Percentiles rank a stretch among this genome's conserved stretches.
phyloP scores from a whole-genome alignment of 2,113 vertebrate genomes.

The Nothocercus julius region DNA sequence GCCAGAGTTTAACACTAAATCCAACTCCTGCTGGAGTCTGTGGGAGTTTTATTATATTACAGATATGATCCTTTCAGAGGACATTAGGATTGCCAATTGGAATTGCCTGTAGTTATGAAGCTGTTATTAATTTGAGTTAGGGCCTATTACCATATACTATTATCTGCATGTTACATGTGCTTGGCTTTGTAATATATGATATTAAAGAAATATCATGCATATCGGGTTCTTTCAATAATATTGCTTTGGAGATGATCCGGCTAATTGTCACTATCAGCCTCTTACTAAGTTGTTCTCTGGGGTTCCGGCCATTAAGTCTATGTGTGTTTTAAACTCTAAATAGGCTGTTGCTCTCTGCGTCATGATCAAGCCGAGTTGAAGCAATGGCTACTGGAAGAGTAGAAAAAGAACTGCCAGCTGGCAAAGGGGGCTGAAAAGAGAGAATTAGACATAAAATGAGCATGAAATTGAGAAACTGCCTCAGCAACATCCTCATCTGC shows the following conservation, averaged over 20 bases:
- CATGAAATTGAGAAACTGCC: conserved; percentile 28
- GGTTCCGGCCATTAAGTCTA: conserved; percentile 50
- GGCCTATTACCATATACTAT: neutral
- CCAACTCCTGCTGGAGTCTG: neutral
- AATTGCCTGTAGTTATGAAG: neutral
- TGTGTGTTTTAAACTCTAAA: conserved; percentile 43
- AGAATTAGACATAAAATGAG: conserved; percentile 24
- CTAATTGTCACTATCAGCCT: conserved; percentile 31
- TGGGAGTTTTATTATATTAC: neutral
- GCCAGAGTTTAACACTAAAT: conserved; percentile 12
- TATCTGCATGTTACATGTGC: neutral
- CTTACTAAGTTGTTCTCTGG: conserved; percentile 33
- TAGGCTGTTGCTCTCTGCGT: conserved; percentile 28
- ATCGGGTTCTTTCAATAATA: conserved; percentile 25
- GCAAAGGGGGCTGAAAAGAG: conserved; percentile 24
- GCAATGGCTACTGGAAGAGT: conserved; percentile 31
- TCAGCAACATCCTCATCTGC: conserved; percentile 21
- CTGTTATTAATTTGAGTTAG: conserved; percentile 4
- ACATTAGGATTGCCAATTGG: neutral
- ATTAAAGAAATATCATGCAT: neutral
- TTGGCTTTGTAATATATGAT: conserved; percentile 35
- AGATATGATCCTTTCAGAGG: neutral
- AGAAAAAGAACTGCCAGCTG: conserved; percentile 29
- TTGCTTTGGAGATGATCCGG: conserved; percentile 35
- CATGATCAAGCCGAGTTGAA: conserved; percentile 22